Percentiles rank a stretch among this genome's conserved stretches.
These are phyloP conservation scores for Scelioninae gen. 1 DNA, from an alignment of 2,888 invertebrate genomes.

Conservation along the genomic window DNA sequence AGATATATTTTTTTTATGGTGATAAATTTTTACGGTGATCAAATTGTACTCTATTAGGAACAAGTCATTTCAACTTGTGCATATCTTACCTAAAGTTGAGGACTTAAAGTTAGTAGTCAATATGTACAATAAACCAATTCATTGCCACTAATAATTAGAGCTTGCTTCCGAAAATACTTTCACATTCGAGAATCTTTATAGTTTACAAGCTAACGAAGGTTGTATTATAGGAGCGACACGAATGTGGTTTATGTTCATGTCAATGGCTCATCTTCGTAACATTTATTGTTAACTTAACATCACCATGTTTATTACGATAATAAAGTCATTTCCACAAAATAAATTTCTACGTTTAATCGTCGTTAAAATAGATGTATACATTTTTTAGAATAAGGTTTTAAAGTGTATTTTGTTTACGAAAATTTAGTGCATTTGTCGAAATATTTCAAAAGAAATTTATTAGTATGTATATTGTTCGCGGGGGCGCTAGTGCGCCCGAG, in stretches of 20 bases:
- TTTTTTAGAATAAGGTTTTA: no score
- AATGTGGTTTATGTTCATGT: slow-evolving; percentile 19
- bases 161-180: neutral
- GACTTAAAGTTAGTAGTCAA: neutral
- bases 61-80: no score
- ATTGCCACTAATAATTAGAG: neutral
- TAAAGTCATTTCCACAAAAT: slow-evolving; percentile 21
- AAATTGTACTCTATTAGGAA: no score
- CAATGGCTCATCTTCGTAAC: slow-evolving; percentile 25
- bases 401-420: no score
- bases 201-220: slow-evolving; percentile 17
- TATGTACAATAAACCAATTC: neutral
- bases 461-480: no score
- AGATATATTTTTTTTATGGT: no score
- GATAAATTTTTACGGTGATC: no score
- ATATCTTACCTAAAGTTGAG: no score
- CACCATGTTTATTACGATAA: slow-evolving; percentile 17
- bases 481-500: no score
- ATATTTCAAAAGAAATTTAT: no score
- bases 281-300: slow-evolving; percentile 31
- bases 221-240: slow-evolving; percentile 1
- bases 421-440: no score
- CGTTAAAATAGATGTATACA: neutral
- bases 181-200: neutral
- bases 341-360: slow-evolving; percentile 3